Percentiles rank a stretch among this genome's conserved stretches.
Conservation (phyloP, 37 sponge, comb jelly and placozoan genomes). For the Ianthella basta region DNA sequence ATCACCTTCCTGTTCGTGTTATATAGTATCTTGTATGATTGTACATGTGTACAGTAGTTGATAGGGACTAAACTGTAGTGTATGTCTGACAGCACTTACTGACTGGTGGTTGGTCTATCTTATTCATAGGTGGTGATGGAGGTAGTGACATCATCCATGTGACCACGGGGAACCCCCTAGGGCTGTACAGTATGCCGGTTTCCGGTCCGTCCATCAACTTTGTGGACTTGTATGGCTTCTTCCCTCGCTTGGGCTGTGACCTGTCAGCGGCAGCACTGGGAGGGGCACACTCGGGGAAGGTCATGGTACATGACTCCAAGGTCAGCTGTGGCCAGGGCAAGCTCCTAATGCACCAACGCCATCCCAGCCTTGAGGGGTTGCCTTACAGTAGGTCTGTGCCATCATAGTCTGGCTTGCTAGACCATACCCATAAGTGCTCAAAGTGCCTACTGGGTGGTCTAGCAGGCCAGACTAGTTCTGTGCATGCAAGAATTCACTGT, state of each 20-base stretch:
- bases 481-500: too few species aligned
- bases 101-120: too few species aligned
- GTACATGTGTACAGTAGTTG: too few species aligned
- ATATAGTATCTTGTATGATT: too few species aligned
- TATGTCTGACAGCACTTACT: too few species aligned
- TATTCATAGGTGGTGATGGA: background rate
- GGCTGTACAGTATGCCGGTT: constrained; percentile 44
- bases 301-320: constrained; percentile 49
- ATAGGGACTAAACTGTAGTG: too few species aligned
- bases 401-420: background rate
- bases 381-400: too few species aligned
- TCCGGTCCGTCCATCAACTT: constrained; percentile 20
- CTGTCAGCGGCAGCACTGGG: constrained; percentile 24
- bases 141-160: constrained; percentile 43
- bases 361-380: too few species aligned
- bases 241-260: background rate
- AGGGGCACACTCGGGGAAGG: constrained; percentile 35
- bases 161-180: constrained; percentile 34
- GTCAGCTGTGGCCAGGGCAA: constrained; percentile 40
- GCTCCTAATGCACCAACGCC: too few species aligned
- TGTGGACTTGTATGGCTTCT: constrained; percentile 35
- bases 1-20: background rate
- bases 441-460: background rate
- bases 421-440: background rate
- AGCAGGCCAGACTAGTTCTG: background rate